Base-by-base conservation (phyloP, 2,797 vertebrate species). In the Dryobates pubescens region DNA sequence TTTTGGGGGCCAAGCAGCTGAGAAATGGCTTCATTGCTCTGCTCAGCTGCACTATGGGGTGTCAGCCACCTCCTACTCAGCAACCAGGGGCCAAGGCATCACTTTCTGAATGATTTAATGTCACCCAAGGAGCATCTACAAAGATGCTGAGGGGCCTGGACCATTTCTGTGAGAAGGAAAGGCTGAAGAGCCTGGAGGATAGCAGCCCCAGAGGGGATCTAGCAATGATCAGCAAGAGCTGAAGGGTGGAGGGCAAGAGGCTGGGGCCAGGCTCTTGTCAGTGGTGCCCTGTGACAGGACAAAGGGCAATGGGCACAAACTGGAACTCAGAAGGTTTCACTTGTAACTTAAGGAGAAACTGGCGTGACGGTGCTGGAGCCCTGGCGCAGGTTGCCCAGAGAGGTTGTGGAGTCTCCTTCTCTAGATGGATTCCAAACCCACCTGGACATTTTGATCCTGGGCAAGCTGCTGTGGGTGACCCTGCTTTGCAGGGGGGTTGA, bases 51-150 rank as follows among this genome's bases (percentile, higher is more conserved):
- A 3, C 51, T 47, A 13, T 1, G 51, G 32, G 81, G 14, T 59
- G 34, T 24, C 61, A 18, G 41, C 5, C 49, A 24, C 23, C 4
- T 7, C 23, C 36, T 1, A 5, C 22, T 7, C 53, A 9, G 13
- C 2, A 6, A 53, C 81, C 62, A 18, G 17, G 29, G 23, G 62
- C 43, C 74, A 16, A n/a, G 59, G 9, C 2, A 1, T 7, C 59
- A 11, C 47, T 71, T 56, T 5, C 57, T 8, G 7, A 15, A 9
- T 41, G 51, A 0, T 1, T 56, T 5, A 13, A 4, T 10, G 0
- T 34, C 17, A 10, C 41, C 53, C 34, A 12, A 7, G 45, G 56
- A 51, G 56, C 59, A 63, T 30, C 38, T 43, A 20, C 1, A 27
- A 30, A 20, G 38, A 9, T 63, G 62, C 62, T 63, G 62, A 63